Evolutionary conservation across 2,797 vertebrate species (phyloP), one percentile per base, ranked within the genome.

Genomic region (Orestias chungarensis): DNA sequence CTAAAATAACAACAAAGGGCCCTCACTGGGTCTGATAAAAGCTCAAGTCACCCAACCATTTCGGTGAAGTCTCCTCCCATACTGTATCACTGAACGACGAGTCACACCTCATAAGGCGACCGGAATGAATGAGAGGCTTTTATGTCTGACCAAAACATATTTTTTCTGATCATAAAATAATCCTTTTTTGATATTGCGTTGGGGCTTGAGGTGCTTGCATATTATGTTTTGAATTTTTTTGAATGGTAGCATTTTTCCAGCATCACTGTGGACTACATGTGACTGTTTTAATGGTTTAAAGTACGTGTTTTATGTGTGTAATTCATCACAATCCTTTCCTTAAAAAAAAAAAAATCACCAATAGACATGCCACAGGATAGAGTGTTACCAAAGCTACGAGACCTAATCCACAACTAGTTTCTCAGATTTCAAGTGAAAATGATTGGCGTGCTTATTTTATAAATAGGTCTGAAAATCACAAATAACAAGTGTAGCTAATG

Each of bases 1-100:
- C 91, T 84, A 92, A 94, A 94, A 94, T 93, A 94, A 93, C 93
- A 94, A 93, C 92, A 93, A 92, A 94, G 92, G 77, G 87, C 80
- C 83, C 86, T 93, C 84, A 81, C 88, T 87, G 89, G 91, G 89
- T 90, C 83, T 84, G 91, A 94, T 93, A 91, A 95, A 94, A 94
- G 93, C 75, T 87, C 87, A 88, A n/a, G 91, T 93, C 93, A 93
- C 79, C n/a, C 88, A 91, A 85, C 82, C 82, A 92, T 93, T 92
- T 92, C 79, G 76, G 86, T 86, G 80, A 80, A 85, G 88, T 89
- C 89, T 92, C 87, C 83, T 78, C 89, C 86, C 81, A 33, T 78
- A 85, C 90, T 87, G 84, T 84, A 87, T 78, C 80, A 81, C 79
- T 86, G 90, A 88, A 78, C 85, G 86, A 87, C 83, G 82, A 79